A percentile compares a stretch with the other conserved stretches of the same genome.
phyloP scores from a whole-genome alignment of 2,888 invertebrate genomes.

The Bombylius major region DNA sequence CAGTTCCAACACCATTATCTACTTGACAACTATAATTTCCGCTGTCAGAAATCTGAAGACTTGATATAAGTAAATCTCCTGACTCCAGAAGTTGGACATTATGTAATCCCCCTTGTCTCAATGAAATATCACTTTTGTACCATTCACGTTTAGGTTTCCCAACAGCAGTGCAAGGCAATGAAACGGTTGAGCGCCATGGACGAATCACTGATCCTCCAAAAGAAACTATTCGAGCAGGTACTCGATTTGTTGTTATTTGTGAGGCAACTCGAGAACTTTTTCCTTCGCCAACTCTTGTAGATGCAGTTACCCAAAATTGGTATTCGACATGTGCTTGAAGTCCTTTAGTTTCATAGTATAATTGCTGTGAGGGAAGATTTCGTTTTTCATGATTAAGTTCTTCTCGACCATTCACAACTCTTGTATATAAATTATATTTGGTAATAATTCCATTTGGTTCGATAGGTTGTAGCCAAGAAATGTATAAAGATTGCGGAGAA shows the following conservation, averaged over 20 bases:
- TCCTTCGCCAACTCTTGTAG: slow-evolving; percentile 65
- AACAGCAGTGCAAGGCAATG: slow-evolving; percentile 51
- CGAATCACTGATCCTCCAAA: slow-evolving; percentile 53
- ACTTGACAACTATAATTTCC: slow-evolving; percentile 60
- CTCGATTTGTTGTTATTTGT: slow-evolving; percentile 50
- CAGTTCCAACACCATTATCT: slow-evolving; percentile 55
- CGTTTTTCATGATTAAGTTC: slow-evolving; percentile 57
- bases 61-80: slow-evolving; percentile 51
- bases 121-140: slow-evolving; percentile 45
- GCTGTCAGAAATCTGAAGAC: slow-evolving; percentile 49
- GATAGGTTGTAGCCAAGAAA: slow-evolving; percentile 64
- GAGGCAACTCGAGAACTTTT: slow-evolving; percentile 55
- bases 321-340: slow-evolving; percentile 58
- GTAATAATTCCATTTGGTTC: slow-evolving; percentile 65
- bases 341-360: slow-evolving; percentile 52
- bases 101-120: slow-evolving; percentile 44
- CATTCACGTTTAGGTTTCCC: slow-evolving; percentile 54
- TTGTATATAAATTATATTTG: slow-evolving; percentile 59
- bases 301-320: slow-evolving; percentile 68
- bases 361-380: slow-evolving; percentile 49
- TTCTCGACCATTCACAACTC: slow-evolving; percentile 53
- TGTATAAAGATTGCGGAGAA: slow-evolving; percentile 57
- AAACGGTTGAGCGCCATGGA: slow-evolving; percentile 53
- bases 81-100: slow-evolving; percentile 50
- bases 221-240: slow-evolving; percentile 57